Evolutionary conservation across 2,888 invertebrate genomes (phyloP).

Genomic region (Tetramorium bicarinatum): DNA sequence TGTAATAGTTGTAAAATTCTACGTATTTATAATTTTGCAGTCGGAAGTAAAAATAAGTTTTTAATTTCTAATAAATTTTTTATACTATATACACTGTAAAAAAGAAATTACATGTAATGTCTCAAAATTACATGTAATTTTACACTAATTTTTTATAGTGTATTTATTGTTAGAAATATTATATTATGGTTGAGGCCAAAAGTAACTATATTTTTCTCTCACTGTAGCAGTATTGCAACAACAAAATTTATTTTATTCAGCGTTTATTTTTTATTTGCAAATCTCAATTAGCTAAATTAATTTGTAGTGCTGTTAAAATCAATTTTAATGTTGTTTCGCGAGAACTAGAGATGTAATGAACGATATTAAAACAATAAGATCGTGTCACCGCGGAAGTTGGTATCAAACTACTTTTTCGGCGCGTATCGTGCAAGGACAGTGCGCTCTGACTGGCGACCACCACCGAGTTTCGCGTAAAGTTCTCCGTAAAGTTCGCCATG

Average conservation of each 20-base stretch:
- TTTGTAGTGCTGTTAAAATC: not conserved
- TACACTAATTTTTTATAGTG: too few relatives aligned
- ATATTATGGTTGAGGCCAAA: too few relatives aligned
- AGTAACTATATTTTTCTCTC: too few relatives aligned
- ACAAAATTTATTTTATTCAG: not conserved
- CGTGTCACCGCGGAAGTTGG: not conserved
- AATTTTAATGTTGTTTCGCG: not conserved
- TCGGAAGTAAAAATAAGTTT: too few relatives aligned
- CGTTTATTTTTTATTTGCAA: not conserved
- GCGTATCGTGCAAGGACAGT: constrained; percentile 39
- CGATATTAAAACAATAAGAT: constrained; percentile 27
- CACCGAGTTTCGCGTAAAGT: constrained; percentile 56
- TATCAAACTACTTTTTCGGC: not conserved
- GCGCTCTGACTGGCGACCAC: constrained; percentile 15
- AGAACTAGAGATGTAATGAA: not conserved
- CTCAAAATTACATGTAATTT: too few relatives aligned
- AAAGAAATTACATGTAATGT: too few relatives aligned
- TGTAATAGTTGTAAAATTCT: too few relatives aligned
- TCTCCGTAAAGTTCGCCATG: constrained; percentile 66
- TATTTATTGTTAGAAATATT: too few relatives aligned
- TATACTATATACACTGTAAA: too few relatives aligned
- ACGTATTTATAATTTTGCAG: too few relatives aligned
- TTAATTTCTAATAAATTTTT: too few relatives aligned
- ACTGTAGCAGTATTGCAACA: too few relatives aligned
- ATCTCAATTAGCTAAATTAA: not conserved